Evolutionary conservation across 1,140 invertebrate species (phyloP), one percentile per base, ranked within the genome.

Genomic region (fruit fly (Drosophila melanogaster)): DNA sequence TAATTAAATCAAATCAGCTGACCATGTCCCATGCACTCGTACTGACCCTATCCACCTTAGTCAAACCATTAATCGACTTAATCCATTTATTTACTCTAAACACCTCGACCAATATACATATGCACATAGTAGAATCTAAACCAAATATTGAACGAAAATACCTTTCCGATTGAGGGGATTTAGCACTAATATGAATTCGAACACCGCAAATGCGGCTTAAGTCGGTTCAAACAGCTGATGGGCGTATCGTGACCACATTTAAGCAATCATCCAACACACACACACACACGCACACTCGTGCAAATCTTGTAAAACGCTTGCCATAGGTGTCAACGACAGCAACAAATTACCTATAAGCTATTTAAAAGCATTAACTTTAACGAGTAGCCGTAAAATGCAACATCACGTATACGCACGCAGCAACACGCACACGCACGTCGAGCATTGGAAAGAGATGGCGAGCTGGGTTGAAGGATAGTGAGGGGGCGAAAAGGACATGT

Each of bases 341-440:
- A 77, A 61, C 55, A 76, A 76, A 77, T 77, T 77, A 77, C 74
- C 75, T 77, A 77, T 77, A 77, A 77, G 64, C 74, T 69, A 77
- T 77, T 77, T 77, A 77, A 77, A 77, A 69, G 74, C 73, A 77
- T 77, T 77, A 69, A 77, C 73, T 76, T 57, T 77, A 77, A 77
- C 72, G 80, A 79, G 81, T 85, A 72, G 85, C 76, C 53, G 53
- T 76, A 71, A 84, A 84, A 44, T 84, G 80, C 81, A 83, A 70
- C 74, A 83, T 78, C 58, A 69, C 74, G 61, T 77, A 77, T 58
- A 76, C 71, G 65, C 57, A 75, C 74, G 43, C 66, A 62, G 53
- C 10, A 8, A 8, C 41, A 43, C 41, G 8, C 15, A 17, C 40
- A 33, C 47, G 15, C 26, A 44, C 33, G 51, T 19, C 15, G 22